Evolutionary conservation across 2,888 invertebrate species (phyloP), one percentile per base, ranked within the genome.

Genomic region (Euzophera pinguis): DNA sequence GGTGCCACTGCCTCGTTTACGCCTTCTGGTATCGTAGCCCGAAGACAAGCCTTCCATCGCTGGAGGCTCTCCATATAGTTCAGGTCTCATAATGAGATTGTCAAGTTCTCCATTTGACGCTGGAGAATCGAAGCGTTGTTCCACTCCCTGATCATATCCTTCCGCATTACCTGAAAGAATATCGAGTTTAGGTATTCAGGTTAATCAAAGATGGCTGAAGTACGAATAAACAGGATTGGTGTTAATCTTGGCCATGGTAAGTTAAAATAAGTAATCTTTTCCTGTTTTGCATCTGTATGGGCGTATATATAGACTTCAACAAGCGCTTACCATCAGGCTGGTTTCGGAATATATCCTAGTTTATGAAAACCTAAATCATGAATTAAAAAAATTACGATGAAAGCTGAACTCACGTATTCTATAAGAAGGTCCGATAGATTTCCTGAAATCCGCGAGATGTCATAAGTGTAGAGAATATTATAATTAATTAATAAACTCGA

Each of bases 71-170:
- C 92, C 92, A 58, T 92, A 93, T 56, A 92, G 63, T 67, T 93
- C 92, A 8, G 92, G 91, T 63, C 93, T 91, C 84, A 93, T 87
- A 54, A 93, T 91, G 42, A 93, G 91, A 65, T 93, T 93, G 67
- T 93, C 92, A 34, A 92, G 73, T 58, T 86, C 88, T 6, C 84
- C 84, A 47, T 74, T 86, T 0, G 84, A 71, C 54, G 82, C 80
- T 1, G 81, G 74, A 13, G 80, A 70, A 55, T 88, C 86, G 61
- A 77, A 87, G 38, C 84, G 78, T 57, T 85, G 88, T 51, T 87
- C 87, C 32, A 84, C 75, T 32, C 74, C 74, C 54, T 84, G 87
- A 53, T 88, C 90, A 59, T 78, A 90, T 7, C 81, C 85, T 61
- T 90, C 89, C 1, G 78, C 73, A 64, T 87, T 88, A 27, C 89